Evolutionary conservation across 2,113 vertebrate species (phyloP).

Genomic region (Scortum barcoo): DNA sequence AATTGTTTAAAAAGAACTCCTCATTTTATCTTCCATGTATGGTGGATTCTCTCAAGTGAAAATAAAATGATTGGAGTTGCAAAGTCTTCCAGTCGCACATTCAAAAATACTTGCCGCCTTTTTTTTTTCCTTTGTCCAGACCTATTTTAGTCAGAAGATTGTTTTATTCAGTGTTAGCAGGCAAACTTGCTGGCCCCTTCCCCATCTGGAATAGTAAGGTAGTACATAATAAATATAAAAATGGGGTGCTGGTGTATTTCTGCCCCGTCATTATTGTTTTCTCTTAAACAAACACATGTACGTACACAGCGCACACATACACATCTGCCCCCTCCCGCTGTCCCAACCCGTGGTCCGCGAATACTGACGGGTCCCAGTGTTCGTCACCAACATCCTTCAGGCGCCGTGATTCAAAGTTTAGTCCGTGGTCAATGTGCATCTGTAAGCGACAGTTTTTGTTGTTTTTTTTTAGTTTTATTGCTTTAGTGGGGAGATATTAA

Average conservation of each 20-base stretch:
- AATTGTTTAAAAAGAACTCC: not conserved
- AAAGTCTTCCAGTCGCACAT: too few relatives aligned
- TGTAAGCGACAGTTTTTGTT: slow-evolving; percentile 34
- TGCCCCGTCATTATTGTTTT: slow-evolving; percentile 53
- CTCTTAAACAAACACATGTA: slow-evolving; percentile 58
- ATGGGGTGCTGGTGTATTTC: slow-evolving; percentile 79
- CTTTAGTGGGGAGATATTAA: not conserved
- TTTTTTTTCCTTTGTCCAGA: not conserved
- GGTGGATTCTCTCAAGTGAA: not conserved
- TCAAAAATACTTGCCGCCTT: not conserved
- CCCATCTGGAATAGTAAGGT: slow-evolving; percentile 46
- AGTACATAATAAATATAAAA: slow-evolving; percentile 81
- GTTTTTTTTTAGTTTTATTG: not conserved
- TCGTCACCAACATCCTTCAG: slow-evolving; percentile 49
- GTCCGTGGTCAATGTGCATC: slow-evolving; percentile 57
- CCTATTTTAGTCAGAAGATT: not conserved
- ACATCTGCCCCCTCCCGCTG: slow-evolving; percentile 33
- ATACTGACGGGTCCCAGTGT: slow-evolving; percentile 62
- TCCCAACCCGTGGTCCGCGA: slow-evolving; percentile 38
- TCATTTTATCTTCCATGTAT: not conserved
- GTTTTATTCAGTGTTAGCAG: slow-evolving; percentile 45
- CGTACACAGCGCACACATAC: slow-evolving; percentile 59
- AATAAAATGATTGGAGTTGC: not conserved
- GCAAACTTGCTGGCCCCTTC: slow-evolving; percentile 18
- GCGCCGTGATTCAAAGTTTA: slow-evolving; percentile 40